Percentiles rank a stretch among this genome's conserved stretches.
Conservation (phyloP, 2,888 invertebrate genomes). For the Unio delphinus region DNA sequence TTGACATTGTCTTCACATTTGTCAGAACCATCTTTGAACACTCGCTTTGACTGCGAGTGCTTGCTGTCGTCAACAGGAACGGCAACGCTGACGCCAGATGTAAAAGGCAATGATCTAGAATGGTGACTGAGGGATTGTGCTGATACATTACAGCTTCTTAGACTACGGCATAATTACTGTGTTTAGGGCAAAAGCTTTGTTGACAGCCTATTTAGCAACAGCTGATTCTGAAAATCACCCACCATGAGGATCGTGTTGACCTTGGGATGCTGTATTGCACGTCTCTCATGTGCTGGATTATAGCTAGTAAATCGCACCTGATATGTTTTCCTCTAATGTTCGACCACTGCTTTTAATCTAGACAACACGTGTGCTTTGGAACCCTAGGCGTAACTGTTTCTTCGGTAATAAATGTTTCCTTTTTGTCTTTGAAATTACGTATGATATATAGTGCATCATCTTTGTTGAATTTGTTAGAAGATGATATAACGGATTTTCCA, state of each 20-base stretch:
- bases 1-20: slow-evolving; percentile 27
- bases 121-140: slow-evolving; percentile 20
- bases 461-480: slow-evolving; percentile 4
- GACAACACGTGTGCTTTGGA: not conserved
- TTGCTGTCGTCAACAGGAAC: slow-evolving; percentile 12
- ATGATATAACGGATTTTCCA: slow-evolving; percentile 10
- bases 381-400: slow-evolving; percentile 1
- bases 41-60: slow-evolving; percentile 10
- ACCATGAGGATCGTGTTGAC: slow-evolving; percentile 26
- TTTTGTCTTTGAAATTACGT: slow-evolving; percentile 17
- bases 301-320: slow-evolving; percentile 1
- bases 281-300: slow-evolving; percentile 8
- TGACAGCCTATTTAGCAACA: slow-evolving; percentile 16
- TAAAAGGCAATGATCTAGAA: slow-evolving; percentile 20
- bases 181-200: slow-evolving; percentile 7
- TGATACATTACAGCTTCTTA: slow-evolving; percentile 38
- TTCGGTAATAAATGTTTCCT: slow-evolving; percentile 3
- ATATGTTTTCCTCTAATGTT: slow-evolving; percentile 1
- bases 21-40: slow-evolving; percentile 9
- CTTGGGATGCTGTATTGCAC: slow-evolving; percentile 5
- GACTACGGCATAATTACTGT: slow-evolving; percentile 18
- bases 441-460: slow-evolving; percentile 16
- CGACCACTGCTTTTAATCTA: not conserved
- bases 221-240: slow-evolving; percentile 34
- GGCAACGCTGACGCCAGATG: slow-evolving; percentile 27